Evolutionary conservation across 2,113 vertebrate species (phyloP).

Genomic region (Leiothrix lutea): DNA sequence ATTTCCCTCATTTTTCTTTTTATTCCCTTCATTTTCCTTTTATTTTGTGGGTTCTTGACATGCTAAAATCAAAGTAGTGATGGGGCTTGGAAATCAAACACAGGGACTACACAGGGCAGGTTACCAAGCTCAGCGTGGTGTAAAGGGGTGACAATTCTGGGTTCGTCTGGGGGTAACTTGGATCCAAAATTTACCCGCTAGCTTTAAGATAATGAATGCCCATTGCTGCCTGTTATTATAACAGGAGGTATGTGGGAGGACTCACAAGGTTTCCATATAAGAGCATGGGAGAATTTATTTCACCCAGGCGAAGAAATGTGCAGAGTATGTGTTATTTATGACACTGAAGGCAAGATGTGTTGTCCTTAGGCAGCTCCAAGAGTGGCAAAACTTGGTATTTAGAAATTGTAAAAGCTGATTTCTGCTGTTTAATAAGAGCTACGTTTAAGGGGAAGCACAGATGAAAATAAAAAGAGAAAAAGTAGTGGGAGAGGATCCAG

Average conservation of each 20-base stretch:
- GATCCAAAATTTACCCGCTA: background rate
- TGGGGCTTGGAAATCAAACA: background rate
- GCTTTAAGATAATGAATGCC: background rate
- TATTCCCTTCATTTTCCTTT: background rate
- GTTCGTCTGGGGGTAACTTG: background rate
- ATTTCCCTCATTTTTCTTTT: background rate
- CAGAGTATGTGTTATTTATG: constrained; percentile 7
- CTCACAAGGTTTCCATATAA: constrained; percentile 57
- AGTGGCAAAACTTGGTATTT: background rate
- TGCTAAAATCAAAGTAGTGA: background rate
- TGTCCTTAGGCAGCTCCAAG: background rate
- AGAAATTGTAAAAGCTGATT: background rate
- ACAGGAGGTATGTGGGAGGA: constrained; percentile 24
- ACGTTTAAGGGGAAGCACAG: background rate
- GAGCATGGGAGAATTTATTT: constrained; percentile 62
- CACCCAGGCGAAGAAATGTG: background rate
- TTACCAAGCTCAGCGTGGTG: background rate
- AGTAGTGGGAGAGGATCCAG: background rate
- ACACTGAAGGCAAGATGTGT: background rate
- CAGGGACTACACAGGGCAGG: background rate
- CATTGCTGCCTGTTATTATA: background rate
- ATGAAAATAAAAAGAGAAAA: background rate
- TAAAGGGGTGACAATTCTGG: background rate
- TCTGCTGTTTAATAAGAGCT: background rate
- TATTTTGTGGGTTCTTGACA: background rate